These are phyloP conservation scores for Bothrops alternatus DNA, from an alignment of 2,797 vertebrate genomes.

Conservation along the genomic window DNA sequence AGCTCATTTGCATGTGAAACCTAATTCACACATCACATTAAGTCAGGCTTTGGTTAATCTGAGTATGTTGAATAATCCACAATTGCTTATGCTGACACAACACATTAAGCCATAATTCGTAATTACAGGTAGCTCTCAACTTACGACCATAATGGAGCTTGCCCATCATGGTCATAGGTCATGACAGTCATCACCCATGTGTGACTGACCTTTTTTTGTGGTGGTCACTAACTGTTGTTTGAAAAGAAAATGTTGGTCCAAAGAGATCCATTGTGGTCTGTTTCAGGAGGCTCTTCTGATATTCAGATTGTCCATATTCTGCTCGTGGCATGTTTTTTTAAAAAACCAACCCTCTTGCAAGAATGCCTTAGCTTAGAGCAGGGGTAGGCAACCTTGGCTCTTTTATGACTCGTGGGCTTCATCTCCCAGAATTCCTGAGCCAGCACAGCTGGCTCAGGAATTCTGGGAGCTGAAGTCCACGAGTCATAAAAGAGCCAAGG, in stretches of 20 bases:
- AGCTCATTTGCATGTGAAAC: background rate
- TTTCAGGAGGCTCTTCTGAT: background rate
- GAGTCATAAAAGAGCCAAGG: no score
- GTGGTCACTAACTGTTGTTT: background rate
- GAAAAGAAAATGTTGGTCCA: background rate
- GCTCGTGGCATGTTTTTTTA: background rate
- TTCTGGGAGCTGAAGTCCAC: no score
- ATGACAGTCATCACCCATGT: background rate
- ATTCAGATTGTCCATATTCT: background rate
- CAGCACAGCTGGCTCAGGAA: no score
- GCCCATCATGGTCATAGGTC: background rate
- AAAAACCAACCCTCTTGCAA: background rate
- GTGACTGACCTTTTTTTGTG: background rate
- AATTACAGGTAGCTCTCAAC: background rate
- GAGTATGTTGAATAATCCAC: background rate
- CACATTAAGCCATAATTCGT: background rate
- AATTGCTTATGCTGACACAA: background rate
- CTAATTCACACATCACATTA: background rate
- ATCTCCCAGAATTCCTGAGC: no score
- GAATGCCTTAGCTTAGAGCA: no score
- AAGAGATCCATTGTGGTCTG: no score
- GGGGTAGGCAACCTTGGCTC: no score
- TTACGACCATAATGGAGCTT: background rate
- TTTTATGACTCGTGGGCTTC: no score
- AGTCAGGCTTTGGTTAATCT: background rate